phyloP scores from a whole-genome alignment of 2,888 invertebrate genomes.

The Apoderus coryli region DNA sequence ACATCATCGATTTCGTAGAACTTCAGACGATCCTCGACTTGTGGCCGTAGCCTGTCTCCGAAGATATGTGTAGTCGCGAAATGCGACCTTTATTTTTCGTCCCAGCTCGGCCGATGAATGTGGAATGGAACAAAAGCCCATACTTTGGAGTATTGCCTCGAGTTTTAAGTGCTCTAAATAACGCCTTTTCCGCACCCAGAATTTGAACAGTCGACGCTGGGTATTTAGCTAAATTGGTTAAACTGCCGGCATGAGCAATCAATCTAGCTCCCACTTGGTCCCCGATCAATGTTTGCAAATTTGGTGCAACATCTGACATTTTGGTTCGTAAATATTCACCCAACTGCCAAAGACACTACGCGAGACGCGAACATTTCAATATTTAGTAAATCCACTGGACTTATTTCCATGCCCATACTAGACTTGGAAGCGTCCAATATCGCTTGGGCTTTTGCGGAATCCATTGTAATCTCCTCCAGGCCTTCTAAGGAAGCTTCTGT shows the following conservation, averaged over 20 bases:
- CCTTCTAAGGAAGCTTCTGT: slow-evolving; percentile 66
- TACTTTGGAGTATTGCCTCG: slow-evolving; percentile 93
- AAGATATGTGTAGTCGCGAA: slow-evolving; percentile 66
- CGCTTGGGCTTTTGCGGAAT: slow-evolving; percentile 75
- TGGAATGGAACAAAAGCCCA: slow-evolving; percentile 92
- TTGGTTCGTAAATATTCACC: slow-evolving; percentile 80
- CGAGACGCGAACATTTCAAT: slow-evolving; percentile 87
- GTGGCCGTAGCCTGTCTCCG: slow-evolving; percentile 68
- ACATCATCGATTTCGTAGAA: slow-evolving; percentile 76
- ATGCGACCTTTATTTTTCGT: slow-evolving; percentile 94
- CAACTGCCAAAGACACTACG: slow-evolving; percentile 80
- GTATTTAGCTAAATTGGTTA: slow-evolving; percentile 95
- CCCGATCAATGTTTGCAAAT: slow-evolving; percentile 84
- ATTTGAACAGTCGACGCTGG: slow-evolving; percentile 99
- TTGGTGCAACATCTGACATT: slow-evolving; percentile 92
- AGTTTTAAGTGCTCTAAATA: slow-evolving; percentile 91
- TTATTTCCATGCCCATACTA: slow-evolving; percentile 99
- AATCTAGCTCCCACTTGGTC: slow-evolving; percentile 96
- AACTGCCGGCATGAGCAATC: slow-evolving; percentile 96
- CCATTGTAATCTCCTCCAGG: slow-evolving; percentile 78
- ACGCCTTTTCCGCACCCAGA: slow-evolving; percentile 91
- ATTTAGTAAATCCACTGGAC: slow-evolving; percentile 85
- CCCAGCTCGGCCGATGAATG: slow-evolving; percentile 92
- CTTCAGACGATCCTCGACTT: slow-evolving; percentile 33
- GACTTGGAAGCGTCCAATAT: slow-evolving; percentile 86